Evolutionary conservation across 1,140 invertebrate species (phyloP).

Genomic region (Periplaneta americana): DNA sequence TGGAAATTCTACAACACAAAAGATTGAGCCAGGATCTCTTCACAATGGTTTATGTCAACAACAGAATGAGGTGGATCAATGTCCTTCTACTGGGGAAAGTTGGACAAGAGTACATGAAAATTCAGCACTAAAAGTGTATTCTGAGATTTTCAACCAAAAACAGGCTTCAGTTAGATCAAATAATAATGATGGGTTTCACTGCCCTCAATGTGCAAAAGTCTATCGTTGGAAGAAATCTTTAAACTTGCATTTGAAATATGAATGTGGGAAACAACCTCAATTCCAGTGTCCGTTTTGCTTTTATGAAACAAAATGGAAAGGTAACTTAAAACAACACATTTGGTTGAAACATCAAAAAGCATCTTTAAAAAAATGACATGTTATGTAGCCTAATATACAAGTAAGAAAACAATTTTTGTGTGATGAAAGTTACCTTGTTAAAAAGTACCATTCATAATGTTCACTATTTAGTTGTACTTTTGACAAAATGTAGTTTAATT

Average conservation of each 20-base stretch:
- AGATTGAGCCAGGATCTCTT: too few species aligned
- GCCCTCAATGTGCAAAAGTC: slow-evolving; percentile 35
- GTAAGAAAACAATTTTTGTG: too few species aligned
- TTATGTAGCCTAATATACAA: too few species aligned
- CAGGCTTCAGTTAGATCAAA: background rate
- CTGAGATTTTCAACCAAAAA: background rate
- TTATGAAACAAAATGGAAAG: slow-evolving; percentile 19
- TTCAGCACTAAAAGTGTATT: background rate
- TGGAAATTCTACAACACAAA: too few species aligned
- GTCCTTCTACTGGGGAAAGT: background rate
- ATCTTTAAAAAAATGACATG: too few species aligned
- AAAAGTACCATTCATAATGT: too few species aligned
- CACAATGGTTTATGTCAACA: too few species aligned
- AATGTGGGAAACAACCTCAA: slow-evolving; percentile 32
- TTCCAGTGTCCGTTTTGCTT: slow-evolving; percentile 29
- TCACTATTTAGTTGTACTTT: too few species aligned
- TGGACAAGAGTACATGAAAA: background rate
- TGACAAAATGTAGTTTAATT: too few species aligned
- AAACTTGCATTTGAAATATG: slow-evolving; percentile 31
- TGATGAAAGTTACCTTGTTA: too few species aligned
- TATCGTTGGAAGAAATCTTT: slow-evolving; percentile 34
- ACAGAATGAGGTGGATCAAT: too few species aligned
- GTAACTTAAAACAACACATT: slow-evolving; percentile 1
- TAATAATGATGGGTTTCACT: slow-evolving; percentile 12
- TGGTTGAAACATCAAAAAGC: background rate